A percentile compares a stretch with the other conserved stretches of the same genome.
Conservation (phyloP, 2,888 invertebrate species). For the Heliconius sara region DNA sequence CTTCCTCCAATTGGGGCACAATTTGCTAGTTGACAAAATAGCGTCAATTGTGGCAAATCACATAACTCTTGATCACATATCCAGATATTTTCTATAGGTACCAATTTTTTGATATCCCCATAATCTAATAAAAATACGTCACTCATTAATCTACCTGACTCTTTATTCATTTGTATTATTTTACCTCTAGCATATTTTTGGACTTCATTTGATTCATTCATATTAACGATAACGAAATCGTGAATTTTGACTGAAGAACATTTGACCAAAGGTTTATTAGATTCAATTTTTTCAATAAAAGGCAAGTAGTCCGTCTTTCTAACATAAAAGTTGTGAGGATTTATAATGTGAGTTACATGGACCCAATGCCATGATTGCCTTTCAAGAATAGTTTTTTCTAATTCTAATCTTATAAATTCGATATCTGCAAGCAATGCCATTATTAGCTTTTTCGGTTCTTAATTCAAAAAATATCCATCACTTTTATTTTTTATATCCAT, state of each 20-base stretch:
- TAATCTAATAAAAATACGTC: slow-evolving; percentile 55
- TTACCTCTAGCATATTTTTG: slow-evolving; percentile 41
- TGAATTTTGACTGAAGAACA: background rate
- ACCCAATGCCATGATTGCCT: slow-evolving; percentile 43
- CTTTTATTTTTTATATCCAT: no score
- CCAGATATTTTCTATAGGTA: slow-evolving; percentile 45
- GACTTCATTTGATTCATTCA: background rate
- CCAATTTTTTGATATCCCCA: slow-evolving; percentile 50
- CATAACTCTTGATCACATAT: slow-evolving; percentile 18
- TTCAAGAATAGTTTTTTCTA: slow-evolving; percentile 7
- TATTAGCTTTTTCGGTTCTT: background rate
- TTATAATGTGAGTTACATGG: slow-evolving; percentile 44
- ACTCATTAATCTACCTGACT: slow-evolving; percentile 36
- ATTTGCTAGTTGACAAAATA: slow-evolving; percentile 52
- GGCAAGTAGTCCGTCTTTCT: slow-evolving; percentile 42
- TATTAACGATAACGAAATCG: slow-evolving; percentile 12
- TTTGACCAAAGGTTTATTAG: slow-evolving; percentile 14
- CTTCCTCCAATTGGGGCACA: slow-evolving; percentile 49
- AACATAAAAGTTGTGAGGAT: slow-evolving; percentile 49
- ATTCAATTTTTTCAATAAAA: slow-evolving; percentile 32
- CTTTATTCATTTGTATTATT: slow-evolving; percentile 41
- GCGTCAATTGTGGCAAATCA: slow-evolving; percentile 48
- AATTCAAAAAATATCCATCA: background rate
- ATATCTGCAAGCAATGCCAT: background rate
- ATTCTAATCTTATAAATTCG: background rate